Percentiles rank a stretch among this genome's conserved stretches.
These are phyloP conservation scores for Echiichthys vipera DNA, from an alignment of 2,797 vertebrate genomes.

Conservation along the genomic window DNA sequence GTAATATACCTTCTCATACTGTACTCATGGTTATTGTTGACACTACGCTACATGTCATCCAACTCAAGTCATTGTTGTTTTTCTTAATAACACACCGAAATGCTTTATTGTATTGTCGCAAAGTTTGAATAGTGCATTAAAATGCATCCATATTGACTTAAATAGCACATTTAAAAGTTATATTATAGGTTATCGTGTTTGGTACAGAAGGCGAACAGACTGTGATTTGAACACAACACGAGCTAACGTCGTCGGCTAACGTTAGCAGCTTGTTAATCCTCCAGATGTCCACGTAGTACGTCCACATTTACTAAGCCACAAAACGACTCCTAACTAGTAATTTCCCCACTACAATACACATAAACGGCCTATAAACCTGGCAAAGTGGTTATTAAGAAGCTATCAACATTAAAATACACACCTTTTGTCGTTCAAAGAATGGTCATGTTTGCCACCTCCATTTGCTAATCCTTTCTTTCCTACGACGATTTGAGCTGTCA, in stretches of 20 bases:
- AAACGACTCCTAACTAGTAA: background rate
- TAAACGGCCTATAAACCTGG: accelerated
- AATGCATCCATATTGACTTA: too few relatives aligned
- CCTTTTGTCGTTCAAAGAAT: conserved; percentile 65
- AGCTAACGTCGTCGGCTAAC: conserved; percentile 58
- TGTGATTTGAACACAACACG: conserved; percentile 34
- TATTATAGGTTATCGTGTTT: background rate
- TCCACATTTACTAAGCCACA: conserved; percentile 1
- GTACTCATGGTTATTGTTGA: background rate
- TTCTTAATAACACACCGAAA: background rate
- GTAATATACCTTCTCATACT: background rate
- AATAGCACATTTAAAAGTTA: too few relatives aligned
- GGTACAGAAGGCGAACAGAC: background rate
- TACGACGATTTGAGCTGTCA: conserved; percentile 26
- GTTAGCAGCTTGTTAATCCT: conserved; percentile 48
- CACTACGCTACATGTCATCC: background rate
- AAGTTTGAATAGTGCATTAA: too few relatives aligned
- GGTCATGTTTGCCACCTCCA: conserved; percentile 62
- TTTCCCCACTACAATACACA: accelerated
- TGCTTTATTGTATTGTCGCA: background rate
- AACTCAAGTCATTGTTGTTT: background rate
- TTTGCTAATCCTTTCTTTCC: conserved; percentile 77
- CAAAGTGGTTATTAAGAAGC: accelerated
- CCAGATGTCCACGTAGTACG: conserved; percentile 25
- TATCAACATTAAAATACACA: conserved; percentile 30